These are phyloP conservation scores for Spinus pinus DNA, from an alignment of 2,797 vertebrate species.

Conservation along the genomic window DNA sequence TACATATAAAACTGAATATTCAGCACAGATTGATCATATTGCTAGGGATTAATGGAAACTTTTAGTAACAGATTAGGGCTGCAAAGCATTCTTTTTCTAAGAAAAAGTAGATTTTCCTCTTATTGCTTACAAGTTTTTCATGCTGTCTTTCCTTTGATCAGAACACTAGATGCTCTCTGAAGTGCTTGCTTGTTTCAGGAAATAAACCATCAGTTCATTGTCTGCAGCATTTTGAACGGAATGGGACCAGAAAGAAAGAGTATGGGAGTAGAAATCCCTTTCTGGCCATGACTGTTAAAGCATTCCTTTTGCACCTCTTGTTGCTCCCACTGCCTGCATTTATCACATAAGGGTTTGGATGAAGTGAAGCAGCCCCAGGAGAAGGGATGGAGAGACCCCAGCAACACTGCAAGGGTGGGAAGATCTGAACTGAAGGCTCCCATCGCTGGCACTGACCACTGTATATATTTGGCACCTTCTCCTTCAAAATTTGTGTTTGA, in stretches of 20 bases:
- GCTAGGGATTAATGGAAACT: constrained; percentile 65
- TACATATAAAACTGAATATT: constrained; percentile 61
- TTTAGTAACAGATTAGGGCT: constrained; percentile 61
- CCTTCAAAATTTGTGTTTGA: neutral
- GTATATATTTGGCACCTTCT: neutral
- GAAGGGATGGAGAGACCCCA: neutral
- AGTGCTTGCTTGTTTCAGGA: neutral
- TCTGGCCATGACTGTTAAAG: neutral
- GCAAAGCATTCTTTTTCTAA: constrained; percentile 48
- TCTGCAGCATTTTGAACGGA: neutral
- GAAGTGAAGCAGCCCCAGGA: neutral
- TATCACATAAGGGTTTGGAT: accelerated
- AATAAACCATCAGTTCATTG: neutral
- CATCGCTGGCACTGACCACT: neutral
- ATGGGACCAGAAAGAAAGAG: neutral
- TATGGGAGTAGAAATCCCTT: neutral
- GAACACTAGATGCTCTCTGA: neutral
- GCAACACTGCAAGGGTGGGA: neutral
- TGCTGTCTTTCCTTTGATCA: neutral
- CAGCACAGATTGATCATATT: constrained; percentile 63
- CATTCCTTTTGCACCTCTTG: accelerated
- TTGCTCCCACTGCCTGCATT: neutral
- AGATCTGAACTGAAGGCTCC: neutral
- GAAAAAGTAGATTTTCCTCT: neutral
- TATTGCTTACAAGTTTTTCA: neutral